Evolutionary conservation across 2,888 invertebrate genomes (phyloP), one percentile per base, ranked within the genome.

Genomic region (Clunio marinus): DNA sequence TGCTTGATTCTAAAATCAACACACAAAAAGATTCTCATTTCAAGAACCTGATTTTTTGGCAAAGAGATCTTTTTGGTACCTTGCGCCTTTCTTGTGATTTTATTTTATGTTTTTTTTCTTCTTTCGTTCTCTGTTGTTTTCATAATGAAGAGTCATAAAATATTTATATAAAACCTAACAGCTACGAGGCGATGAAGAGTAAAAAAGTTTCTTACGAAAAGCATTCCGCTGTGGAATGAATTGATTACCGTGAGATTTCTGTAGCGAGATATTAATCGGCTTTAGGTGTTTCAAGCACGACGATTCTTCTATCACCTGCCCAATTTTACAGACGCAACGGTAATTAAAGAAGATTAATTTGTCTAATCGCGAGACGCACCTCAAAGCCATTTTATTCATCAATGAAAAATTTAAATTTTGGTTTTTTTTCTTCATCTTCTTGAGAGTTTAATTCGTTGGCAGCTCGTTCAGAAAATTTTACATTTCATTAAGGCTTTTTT

Each of bases 321-420:
- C 41, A 41, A 41, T 41, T 41, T 41, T 15, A 41, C 41, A 51
- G 51, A 1, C 22, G n/a, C 27, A 20, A 60, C 37, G 32, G 60
- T 60, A 60, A 60, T 60, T 32, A 60, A 28, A 60, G 22, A 60
- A 60, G 37, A 60, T 60, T 60, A 60, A 60, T 60, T 60, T 60
- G 60, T 60, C 37, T 60, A 60, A 58, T 58, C 58, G 27, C 28
- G 15, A 60, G 60, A 51, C 51, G 51, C 51, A 51, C 51, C 51
- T 51, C 22, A 51, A 51, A 51, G 51, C 51, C 51, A 22, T 51
- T 51, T 51, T 51, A 51, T 51, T 51, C 51, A 5, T 51, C 51
- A 51, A 51, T 51, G 51, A 51, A 51, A 51, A 51, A 51, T 51
- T 51, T 20, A 51, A 51, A 51, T 51, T n/a, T n/a, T 51, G 2